A percentile compares a stretch with the other conserved stretches of the same genome.
Evolutionary conservation across 2,113 vertebrate species (phyloP).

Genomic region (Zosterops japonicus): DNA sequence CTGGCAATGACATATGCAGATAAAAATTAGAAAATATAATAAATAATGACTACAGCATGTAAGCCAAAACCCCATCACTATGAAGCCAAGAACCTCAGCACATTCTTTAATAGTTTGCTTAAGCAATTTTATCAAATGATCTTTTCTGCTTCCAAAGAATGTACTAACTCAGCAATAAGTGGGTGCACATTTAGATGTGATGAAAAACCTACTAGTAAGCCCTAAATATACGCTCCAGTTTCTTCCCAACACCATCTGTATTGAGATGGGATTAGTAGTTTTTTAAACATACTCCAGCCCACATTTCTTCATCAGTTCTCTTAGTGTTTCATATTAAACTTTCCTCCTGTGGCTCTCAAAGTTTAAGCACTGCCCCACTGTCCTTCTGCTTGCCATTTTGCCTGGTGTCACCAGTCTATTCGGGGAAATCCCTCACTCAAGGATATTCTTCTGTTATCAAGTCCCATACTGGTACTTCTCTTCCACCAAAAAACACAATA

Average conservation of each 20-base stretch:
- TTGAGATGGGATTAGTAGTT: not conserved
- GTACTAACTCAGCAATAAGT: not conserved
- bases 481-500: not conserved
- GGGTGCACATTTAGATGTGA: not conserved
- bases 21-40: not conserved
- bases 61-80: not conserved
- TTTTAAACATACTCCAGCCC: not conserved
- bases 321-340: not conserved
- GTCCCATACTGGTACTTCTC: not conserved
- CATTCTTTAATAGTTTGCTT: not conserved
- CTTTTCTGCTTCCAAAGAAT: not conserved
- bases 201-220: not conserved
- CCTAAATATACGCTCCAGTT: not conserved
- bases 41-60: not conserved
- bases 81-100: not conserved
- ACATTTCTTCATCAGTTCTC: not conserved
- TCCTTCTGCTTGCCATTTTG: not conserved
- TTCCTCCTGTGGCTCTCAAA: not conserved
- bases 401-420: not conserved
- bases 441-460: not conserved
- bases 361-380: not conserved
- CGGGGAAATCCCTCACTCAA: not conserved
- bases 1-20: rapidly evolving
- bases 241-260: not conserved
- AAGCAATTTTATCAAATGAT: not conserved